Conservation (phyloP, 2,888 invertebrate genomes). For the Minunthozetes semirufus region DNA sequence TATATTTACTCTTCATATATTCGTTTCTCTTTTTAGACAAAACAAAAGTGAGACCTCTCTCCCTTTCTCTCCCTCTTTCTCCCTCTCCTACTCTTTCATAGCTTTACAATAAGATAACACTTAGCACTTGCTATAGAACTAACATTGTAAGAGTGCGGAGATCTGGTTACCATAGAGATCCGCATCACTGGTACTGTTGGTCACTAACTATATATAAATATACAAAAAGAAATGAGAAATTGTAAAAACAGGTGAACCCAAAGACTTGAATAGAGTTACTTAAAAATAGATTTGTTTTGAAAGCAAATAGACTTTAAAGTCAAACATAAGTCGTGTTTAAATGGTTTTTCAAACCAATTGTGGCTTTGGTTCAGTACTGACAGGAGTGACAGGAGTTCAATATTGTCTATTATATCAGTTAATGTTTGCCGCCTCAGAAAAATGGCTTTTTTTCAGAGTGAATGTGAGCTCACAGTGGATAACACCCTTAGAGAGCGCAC, state of each 20-base stretch:
- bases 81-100: neutral
- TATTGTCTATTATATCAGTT: neutral
- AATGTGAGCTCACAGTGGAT: neutral
- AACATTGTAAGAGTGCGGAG: neutral
- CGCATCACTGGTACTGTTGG: neutral
- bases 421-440: neutral
- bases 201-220: neutral
- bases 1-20: neutral
- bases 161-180: slow-evolving; percentile 10
- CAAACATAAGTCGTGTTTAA: neutral
- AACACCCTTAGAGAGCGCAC: slow-evolving; percentile 5
- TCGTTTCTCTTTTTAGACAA: neutral
- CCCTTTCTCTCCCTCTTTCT: too few relatives aligned
- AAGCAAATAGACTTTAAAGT: slow-evolving; percentile 4
- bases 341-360: neutral
- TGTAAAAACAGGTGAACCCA: slow-evolving; percentile 1
- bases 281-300: neutral
- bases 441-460: slow-evolving; percentile 4
- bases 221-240: neutral
- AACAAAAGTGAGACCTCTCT: neutral
- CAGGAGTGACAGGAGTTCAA: neutral
- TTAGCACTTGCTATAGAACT: neutral
- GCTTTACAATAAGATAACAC: neutral
- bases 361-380: neutral
- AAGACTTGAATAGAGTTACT: neutral